A percentile compares a stretch with the other conserved stretches of the same genome.
These are phyloP conservation scores for Philereme transversata DNA, from an alignment of 2,888 invertebrate species.

Conservation along the genomic window DNA sequence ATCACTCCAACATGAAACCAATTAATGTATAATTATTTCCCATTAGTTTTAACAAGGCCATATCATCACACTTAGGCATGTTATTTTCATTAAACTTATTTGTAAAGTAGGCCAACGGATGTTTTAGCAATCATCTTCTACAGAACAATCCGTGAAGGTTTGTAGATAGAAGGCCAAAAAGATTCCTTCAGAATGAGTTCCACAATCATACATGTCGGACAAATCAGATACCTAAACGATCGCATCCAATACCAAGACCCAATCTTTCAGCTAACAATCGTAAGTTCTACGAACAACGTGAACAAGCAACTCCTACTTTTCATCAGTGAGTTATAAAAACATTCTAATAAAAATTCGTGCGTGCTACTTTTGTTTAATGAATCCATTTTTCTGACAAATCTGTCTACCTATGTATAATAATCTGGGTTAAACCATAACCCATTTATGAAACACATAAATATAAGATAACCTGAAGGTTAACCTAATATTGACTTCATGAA, in stretches of 20 bases:
- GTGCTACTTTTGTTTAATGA: neutral
- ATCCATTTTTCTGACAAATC: neutral
- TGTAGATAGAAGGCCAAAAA: no score
- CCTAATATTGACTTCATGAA: neutral
- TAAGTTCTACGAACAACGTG: neutral
- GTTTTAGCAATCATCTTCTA: constrained; percentile 14
- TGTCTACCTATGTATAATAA: neutral
- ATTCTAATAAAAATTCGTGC: neutral
- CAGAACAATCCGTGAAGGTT: neutral
- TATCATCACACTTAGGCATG: neutral
- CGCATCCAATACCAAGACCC: neutral
- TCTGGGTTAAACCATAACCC: neutral
- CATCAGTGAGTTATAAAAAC: constrained; percentile 1
- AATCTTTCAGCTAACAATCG: neutral
- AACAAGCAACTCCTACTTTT: neutral
- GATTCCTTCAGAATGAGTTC: no score
- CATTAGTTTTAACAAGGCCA: constrained; percentile 6
- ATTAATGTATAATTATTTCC: neutral
- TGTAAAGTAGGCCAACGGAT: constrained; percentile 6
- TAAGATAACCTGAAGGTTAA: no score
- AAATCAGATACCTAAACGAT: no score
- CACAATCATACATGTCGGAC: no score
- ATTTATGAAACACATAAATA: neutral
- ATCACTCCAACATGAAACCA: no score
- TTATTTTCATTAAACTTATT: constrained; percentile 1